Base-by-base conservation (phyloP, 1,140 invertebrate species). In the Zophobas morio region DNA sequence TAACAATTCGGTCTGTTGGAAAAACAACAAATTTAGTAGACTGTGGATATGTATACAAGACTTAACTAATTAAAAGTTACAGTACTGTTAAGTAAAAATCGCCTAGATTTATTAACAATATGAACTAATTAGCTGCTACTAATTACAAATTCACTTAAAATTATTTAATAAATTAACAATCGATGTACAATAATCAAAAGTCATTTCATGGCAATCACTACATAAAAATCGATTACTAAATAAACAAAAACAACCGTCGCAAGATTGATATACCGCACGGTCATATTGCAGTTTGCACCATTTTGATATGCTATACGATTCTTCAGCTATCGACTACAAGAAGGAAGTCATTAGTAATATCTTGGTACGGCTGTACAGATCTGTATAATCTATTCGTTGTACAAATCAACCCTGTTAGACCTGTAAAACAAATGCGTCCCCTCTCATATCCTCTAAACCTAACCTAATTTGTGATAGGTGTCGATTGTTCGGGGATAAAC, bases 11-110 rank as follows among this genome's bases (percentile, higher is more conserved):
- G 39, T 66, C 39, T 36, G 34, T 63, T 76, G 70, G 35, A 79
- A 72, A 78, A 81, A 76, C 57, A 73, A 79, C n/a, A 40, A 77
- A 60, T 77, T 74, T 77, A 42, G 71, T 63, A 57, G 74, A 47
- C 71, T 79, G 75, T 79, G 57, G 80, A 82, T 81, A 81, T 81
- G 81, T 82, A 76, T 42, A 70, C 39, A 60, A 70, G 54, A 79
- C 37, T 79, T 47, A 72, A 78, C 39, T 42, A 8, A 37, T 33
- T 66, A 66, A 66, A 42, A 5, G 8, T 66, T 20, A 66, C 8
- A 20, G 57, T n/a, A 66, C 20, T 20, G 6, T 66, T 66, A 66
- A 66, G 60, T 66, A 60, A 36, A 39, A 36, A 32, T 66, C 60
- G 60, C 60, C 60, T 66, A 66, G 42, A 66, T 40, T 66, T 32